phyloP scores from a whole-genome alignment of 2,888 invertebrate species.

The Coelopa pilipes region DNA sequence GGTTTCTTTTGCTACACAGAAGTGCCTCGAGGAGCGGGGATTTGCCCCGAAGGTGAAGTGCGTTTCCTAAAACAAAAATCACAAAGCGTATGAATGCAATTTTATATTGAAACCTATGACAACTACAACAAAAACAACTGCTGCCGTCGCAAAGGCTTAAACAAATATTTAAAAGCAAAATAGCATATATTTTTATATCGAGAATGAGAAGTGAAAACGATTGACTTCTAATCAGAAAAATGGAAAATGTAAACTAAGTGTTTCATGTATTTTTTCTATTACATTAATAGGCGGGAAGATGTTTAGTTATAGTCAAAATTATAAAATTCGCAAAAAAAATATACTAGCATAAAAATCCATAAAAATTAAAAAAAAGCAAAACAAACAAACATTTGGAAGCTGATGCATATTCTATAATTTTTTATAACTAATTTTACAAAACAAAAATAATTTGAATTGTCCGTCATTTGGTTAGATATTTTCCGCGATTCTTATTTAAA shows the following conservation, averaged over 20 bases:
- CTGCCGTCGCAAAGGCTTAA: slow-evolving; percentile 7
- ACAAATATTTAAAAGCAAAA: not conserved
- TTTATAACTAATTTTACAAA: slow-evolving; percentile 31
- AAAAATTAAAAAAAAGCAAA: not conserved
- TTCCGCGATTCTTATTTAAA: slow-evolving; percentile 17
- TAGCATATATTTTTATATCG: slow-evolving; percentile 26
- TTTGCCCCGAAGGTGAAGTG: not conserved
- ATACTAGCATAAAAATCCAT: too few species aligned
- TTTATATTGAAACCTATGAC: too few species aligned
- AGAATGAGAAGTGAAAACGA: not conserved
- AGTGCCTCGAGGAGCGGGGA: not conserved
- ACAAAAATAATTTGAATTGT: slow-evolving; percentile 18
- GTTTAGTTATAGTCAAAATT: not conserved
- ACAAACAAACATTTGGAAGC: slow-evolving; percentile 11
- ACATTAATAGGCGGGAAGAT: slow-evolving; percentile 44
- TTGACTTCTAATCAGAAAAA: not conserved
- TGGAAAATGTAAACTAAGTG: not conserved
- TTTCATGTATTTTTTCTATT: slow-evolving; percentile 40
- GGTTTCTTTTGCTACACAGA: slow-evolving; percentile 8
- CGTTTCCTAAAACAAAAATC: slow-evolving; percentile 19
- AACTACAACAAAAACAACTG: slow-evolving; percentile 26
- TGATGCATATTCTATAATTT: slow-evolving; percentile 16
- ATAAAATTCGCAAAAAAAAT: too few species aligned
- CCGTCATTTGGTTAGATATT: slow-evolving; percentile 34
- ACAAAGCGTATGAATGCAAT: not conserved